Percentiles rank a stretch among this genome's conserved stretches.
These are phyloP conservation scores for Merodon equestris DNA, from an alignment of 2,888 invertebrate genomes.

Conservation along the genomic window DNA sequence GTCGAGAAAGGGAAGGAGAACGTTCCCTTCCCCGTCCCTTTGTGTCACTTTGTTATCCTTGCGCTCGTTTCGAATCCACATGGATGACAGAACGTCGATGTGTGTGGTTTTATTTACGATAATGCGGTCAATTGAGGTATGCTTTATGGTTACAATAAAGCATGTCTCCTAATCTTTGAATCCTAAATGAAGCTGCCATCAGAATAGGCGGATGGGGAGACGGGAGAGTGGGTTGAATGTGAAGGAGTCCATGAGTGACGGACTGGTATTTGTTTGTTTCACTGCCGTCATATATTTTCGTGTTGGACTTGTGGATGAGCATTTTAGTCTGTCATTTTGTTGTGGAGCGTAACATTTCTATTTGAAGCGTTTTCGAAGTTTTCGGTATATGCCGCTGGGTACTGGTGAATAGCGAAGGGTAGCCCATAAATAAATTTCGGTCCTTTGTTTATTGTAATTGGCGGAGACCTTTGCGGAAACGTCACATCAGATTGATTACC, in stretches of 20 bases:
- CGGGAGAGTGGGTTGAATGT: conserved; percentile 4
- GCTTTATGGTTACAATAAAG: conserved; percentile 60
- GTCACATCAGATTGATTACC: conserved; percentile 38
- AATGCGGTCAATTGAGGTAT: conserved; percentile 67
- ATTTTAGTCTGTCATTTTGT: too few species aligned
- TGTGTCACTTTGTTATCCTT: conserved; percentile 6
- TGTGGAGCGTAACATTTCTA: conserved; percentile 19
- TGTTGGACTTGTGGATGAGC: not conserved
- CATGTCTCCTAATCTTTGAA: conserved; percentile 60
- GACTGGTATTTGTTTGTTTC: conserved; percentile 21
- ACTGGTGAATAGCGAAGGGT: not conserved
- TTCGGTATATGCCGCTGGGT: not conserved
- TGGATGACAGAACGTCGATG: conserved; percentile 30
- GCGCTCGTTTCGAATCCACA: conserved; percentile 8
- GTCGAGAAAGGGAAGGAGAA: not conserved
- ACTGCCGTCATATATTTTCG: conserved; percentile 27
- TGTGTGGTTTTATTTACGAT: conserved; percentile 55
- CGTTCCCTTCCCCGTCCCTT: not conserved
- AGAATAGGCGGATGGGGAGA: not conserved
- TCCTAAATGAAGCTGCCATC: conserved; percentile 17
- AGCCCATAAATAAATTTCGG: conserved; percentile 26
- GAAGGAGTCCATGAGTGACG: conserved; percentile 23
- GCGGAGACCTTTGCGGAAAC: conserved; percentile 3
- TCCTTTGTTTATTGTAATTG: conserved; percentile 36
- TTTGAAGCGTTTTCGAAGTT: not conserved